Evolutionary conservation across 1,140 invertebrate genomes (phyloP), one percentile per base, ranked within the genome.

Genomic region (Rhyzopertha dominica): DNA sequence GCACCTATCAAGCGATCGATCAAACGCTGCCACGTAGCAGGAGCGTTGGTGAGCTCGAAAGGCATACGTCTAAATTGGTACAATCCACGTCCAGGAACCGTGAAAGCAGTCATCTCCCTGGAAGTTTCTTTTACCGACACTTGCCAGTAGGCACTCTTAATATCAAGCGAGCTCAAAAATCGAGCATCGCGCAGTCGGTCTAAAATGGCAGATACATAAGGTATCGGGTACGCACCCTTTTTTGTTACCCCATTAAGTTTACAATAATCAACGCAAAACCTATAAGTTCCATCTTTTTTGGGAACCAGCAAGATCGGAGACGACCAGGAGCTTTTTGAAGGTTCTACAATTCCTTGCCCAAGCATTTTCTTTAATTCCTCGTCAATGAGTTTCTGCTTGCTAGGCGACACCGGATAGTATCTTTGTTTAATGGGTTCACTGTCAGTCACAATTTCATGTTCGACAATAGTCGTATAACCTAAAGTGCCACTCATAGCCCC

Each of bases 11-110:
- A 28, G 4, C 7, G 3, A 28, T 54, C 48, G 4, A 56, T 44
- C 5, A 46, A 8, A 8, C 40, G 36, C 17, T 49, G 41, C 47
- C 47, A 58, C 12, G 53, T 53, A 8, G 49, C 50, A n/a, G 67
- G 53, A 1, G 61, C 57, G 45, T 71, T 68, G 16, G 42, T 49
- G 1, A 74, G 52, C 1, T 69, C 70, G 52, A 73, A 74, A 0
- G 69, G 66, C 62, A 73, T 66, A 1, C 63, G 54, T 16, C 41
- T 55, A 45, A 70, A 75, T 29, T 63, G 59, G 42, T 56, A 70
- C 12, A 69, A 47, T 2, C 65, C 63, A 32, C 60, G 56, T 26
- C 62, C 61, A 13, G 63, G 64, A 1, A 69, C 66, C 2, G 65
- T 63, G 50, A 73, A 72, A 3, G 67, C 69, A 1, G 73, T 75